Percentiles rank a stretch among this genome's conserved stretches.
Conservation (phyloP, 2,888 invertebrate genomes). For the Dasypolia templi region DNA sequence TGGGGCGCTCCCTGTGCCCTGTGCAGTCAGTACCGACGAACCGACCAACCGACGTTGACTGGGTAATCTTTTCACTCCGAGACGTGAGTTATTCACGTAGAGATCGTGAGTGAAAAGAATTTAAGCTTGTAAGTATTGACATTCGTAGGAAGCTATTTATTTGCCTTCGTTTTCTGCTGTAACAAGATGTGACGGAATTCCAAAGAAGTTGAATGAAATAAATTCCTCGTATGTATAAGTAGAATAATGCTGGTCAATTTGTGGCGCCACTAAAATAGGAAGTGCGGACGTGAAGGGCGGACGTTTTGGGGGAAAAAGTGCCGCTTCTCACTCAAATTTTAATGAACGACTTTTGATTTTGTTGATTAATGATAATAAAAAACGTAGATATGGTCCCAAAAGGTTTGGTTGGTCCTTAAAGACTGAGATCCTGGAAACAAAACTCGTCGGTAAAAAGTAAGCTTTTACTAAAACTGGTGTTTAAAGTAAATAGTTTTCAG, state of each 20-base stretch:
- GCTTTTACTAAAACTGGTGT: not conserved
- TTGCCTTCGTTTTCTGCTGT: not conserved
- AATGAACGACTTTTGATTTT: not conserved
- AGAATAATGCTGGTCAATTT: too few species aligned
- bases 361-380: not conserved
- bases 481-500: not conserved
- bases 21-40: not conserved
- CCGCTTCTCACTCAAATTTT: not conserved
- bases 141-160: not conserved
- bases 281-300: too few species aligned
- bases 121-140: not conserved
- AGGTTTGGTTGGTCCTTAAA: not conserved
- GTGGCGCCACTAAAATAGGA: not conserved
- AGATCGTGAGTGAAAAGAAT: constrained; percentile 1
- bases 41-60: not conserved
- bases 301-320: not conserved
- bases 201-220: not conserved
- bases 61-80: not conserved
- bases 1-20: not conserved
- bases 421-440: not conserved
- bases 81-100: not conserved
- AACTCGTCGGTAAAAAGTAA: not conserved
- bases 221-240: too few species aligned
- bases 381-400: not conserved
- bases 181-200: not conserved